Base-by-base conservation (phyloP, 1,140 invertebrate genomes). In the Copidosoma floridanum region DNA sequence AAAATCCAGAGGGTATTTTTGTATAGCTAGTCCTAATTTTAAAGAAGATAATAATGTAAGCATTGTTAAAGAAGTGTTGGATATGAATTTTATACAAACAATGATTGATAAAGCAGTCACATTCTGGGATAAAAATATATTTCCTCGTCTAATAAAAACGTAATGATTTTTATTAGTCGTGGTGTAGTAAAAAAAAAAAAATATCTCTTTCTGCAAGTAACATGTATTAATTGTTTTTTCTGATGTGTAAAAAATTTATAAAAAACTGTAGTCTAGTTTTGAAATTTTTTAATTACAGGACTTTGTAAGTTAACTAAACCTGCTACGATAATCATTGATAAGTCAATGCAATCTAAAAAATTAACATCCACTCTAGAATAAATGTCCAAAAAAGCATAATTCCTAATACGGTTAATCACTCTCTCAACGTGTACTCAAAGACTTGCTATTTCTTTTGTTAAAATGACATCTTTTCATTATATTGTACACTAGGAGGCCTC, bases 341-440 rank as follows among this genome's bases (percentile, higher is more conserved):
- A 37, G 66, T 72, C 72, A 50, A 69, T 60, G 20, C 66, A 56
- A 55, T 66, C 61, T 2, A 73, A 6, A 6, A 66, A 65, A 50
- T 69, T 67, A 41, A 56, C 44, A 63, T 69, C 58, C 6, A 75
- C 27, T 63, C 63, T 63, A 46, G 71, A 65, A 70, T 78, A 71
- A 32, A 69, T 71, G 58, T 71, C 61, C 48, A 78, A 53, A 16
- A 76, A 63, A 57, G 41, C 63, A 68, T 74, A 80, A 52, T 79
- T 71, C 56, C 75, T 66, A 26, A 77, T 27, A 26, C 73, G 32
- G 20, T 66, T 29, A 48, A 80, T 79, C 1, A 75, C 72, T 47
- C 78, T 16, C 61, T 79, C 76, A 14, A 80, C 54, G 55, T 80
- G 71, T 20, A 78, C 74, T 57, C 76, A 63, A 50, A 79, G 65